A percentile compares a stretch with the other conserved stretches of the same genome.
These are phyloP conservation scores for Oryctolagus cuniculus DNA, from an alignment of 2,113 vertebrate species.

Conservation along the genomic window mOryCun1.1 NC_091445.1:87832501-87833000, in stretches of 20 bases:
- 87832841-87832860: neutral
- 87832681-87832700: neutral
- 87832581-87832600: neutral
- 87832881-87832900: slow-evolving; percentile 36
- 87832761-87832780: slow-evolving; percentile 12
- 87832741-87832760: slow-evolving; percentile 1
- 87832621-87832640: slow-evolving; percentile 51
- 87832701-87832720: slow-evolving; percentile 15
- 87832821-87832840: neutral
- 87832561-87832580: slow-evolving; percentile 24
- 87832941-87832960: neutral
- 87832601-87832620: slow-evolving; percentile 18
- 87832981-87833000: neutral
- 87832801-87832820: neutral
- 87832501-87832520: neutral
- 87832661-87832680: slow-evolving; percentile 65
- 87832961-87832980: neutral
- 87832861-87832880: neutral
- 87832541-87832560: neutral
- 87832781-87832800: slow-evolving; percentile 11
- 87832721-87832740: slow-evolving; percentile 10
- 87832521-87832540: slow-evolving; percentile 38
- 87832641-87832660: slow-evolving; percentile 58
- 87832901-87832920: slow-evolving; percentile 8
- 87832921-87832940: slow-evolving; percentile 43